Base-by-base conservation (phyloP, 2,113 vertebrate genomes). In the Melanocharis versteri region DNA sequence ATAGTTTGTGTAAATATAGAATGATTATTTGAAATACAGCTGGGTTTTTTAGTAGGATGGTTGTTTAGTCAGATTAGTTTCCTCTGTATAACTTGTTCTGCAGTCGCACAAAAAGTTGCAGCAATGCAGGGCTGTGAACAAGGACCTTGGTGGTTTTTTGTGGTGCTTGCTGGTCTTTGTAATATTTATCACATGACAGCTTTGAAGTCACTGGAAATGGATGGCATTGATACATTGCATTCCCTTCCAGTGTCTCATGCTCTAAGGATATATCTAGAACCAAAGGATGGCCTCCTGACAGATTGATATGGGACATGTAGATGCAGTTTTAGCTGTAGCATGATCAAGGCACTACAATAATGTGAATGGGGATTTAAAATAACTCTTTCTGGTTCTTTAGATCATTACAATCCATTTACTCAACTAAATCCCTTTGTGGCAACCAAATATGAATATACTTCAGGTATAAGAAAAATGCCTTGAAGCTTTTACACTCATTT, bases 331-430 rank as follows among this genome's bases (percentile, higher is more conserved):
- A 93, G 42, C 33, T 65, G 15, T 77, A 93, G 79, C 72, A 58
- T 24, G 1, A 16, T 51, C 30, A 47, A 51, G 13, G 56, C 20
- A 2, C 57, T 94, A 10, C 0, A 0, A 9, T 68, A 54, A 82
- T 30, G 31, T 81, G 82, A 77, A 77, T 30, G 24, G 83, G 33
- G 45, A 21, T 92, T 95, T 94, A 91, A 92, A 95, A 91, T 91
- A 83, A 93, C 87, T 97, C 95, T 98, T 93, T 98, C 92, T 98
- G 95, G 79, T 98, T 98, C 98, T 98, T 96, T 98, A 99, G 98
- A 99, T 99, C 98, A 95, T 98, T 98, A 98, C 98, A 99, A 98
- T 98, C 98, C 98, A 93, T 98, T 99, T 98, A 98, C 96, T 98
- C 98, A 98, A 95, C 96, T 98, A 98, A 98, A 98, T 97, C 98